phyloP scores from a whole-genome alignment of 2,888 invertebrate genomes.

The Drosophila eohydei region DNA sequence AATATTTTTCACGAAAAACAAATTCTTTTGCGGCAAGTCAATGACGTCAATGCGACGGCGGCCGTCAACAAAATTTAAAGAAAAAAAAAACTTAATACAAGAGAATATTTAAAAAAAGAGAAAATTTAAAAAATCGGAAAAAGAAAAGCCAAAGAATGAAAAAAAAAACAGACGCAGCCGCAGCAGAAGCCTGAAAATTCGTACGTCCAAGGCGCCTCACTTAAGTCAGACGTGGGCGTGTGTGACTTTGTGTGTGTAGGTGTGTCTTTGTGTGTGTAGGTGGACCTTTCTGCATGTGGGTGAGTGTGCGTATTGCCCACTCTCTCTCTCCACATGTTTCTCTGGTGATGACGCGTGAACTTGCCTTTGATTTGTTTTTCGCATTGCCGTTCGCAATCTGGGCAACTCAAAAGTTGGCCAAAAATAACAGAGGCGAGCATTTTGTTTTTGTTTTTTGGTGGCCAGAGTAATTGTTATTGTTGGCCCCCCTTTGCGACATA shows the following conservation, averaged over 20 bases:
- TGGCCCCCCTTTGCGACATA: slow-evolving; percentile 17
- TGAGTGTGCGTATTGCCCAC: slow-evolving; percentile 13
- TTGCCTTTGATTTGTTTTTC: slow-evolving; percentile 76
- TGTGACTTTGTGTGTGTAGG: slow-evolving; percentile 9
- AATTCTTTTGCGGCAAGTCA: slow-evolving; percentile 74
- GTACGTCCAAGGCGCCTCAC: slow-evolving; percentile 34
- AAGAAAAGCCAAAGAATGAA: background rate
- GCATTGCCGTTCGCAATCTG: slow-evolving; percentile 27
- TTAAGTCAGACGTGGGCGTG: slow-evolving; percentile 35
- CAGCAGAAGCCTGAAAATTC: slow-evolving; percentile 19
- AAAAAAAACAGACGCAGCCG: slow-evolving; percentile 13
- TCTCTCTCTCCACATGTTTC: slow-evolving; percentile 4
- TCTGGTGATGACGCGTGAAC: slow-evolving; percentile 78
- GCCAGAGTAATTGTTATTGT: slow-evolving; percentile 43
- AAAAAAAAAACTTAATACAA: slow-evolving; percentile 14
- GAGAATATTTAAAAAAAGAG: slow-evolving; percentile 3
- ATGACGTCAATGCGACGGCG: slow-evolving; percentile 75
- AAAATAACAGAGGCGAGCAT: slow-evolving; percentile 60
- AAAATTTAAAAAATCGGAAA: background rate
- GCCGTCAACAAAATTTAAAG: slow-evolving; percentile 53
- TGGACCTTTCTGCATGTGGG: slow-evolving; percentile 6
- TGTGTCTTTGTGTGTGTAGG: slow-evolving; percentile 14
- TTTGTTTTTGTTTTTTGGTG: slow-evolving; percentile 31
- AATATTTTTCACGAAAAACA: slow-evolving; percentile 78
- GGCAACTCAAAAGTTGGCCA: slow-evolving; percentile 48